These are phyloP conservation scores for Pachyseris speciosa DNA, from an alignment of 64 coral and sea anemone genomes.

Conservation along the genomic window DNA sequence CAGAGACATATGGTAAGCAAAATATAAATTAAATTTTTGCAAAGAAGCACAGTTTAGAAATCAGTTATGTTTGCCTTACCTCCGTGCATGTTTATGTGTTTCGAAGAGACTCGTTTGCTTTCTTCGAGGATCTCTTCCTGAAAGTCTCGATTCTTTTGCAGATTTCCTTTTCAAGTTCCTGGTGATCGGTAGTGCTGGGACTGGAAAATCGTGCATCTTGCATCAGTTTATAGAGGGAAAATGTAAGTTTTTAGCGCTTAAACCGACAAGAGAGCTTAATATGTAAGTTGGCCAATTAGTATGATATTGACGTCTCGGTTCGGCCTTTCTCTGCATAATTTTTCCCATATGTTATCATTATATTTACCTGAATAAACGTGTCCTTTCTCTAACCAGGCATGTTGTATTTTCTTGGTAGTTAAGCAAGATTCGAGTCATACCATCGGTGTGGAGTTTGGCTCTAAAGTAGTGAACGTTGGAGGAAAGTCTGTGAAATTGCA, in stretches of 20 bases:
- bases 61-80: not conserved
- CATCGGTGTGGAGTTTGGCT: slow-evolving; percentile 99
- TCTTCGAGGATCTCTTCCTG: not conserved
- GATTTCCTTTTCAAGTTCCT: slow-evolving; percentile 99
- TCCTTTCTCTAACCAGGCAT: not conserved
- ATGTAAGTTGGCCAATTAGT: too few species aligned
- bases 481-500: slow-evolving; percentile 98
- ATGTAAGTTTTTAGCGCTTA: slow-evolving; percentile 78
- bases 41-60: not conserved
- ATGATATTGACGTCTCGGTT: not conserved
- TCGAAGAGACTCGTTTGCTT: not conserved
- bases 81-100: not conserved
- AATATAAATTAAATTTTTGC: not conserved
- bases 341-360: not conserved
- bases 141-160: slow-evolving; percentile 9
- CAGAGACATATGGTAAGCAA: slow-evolving; percentile 93
- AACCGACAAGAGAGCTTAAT: not conserved
- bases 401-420: slow-evolving; percentile 41
- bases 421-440: slow-evolving; percentile 99
- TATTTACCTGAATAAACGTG: not conserved
- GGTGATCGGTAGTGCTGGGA: slow-evolving; percentile 98
- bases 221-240: slow-evolving; percentile 99
- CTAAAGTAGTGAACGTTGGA: slow-evolving; percentile 96
- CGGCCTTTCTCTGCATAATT: too few species aligned
- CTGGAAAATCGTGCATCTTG: slow-evolving; percentile 97